Conservation (phyloP, 1,140 invertebrate species). For the Conopomorpha cramerella region DNA sequence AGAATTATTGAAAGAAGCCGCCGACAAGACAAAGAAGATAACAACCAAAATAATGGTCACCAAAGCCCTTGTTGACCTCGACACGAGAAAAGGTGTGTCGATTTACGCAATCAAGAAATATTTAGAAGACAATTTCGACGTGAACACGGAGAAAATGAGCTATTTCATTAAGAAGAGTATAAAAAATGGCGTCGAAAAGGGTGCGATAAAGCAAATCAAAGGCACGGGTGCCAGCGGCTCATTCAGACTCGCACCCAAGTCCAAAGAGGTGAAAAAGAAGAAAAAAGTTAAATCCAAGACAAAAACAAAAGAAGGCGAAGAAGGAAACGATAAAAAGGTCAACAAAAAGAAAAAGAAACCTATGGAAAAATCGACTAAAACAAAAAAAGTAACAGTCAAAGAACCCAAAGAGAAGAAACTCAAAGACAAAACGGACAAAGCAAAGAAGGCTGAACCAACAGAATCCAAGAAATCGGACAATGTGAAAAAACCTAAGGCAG, state of each 20-base stretch:
- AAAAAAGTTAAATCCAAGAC: constrained; percentile 8
- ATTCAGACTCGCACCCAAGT: constrained; percentile 21
- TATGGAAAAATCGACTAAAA: no score
- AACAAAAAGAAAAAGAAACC: background rate
- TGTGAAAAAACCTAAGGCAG: constrained; percentile 7
- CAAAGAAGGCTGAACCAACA: constrained; percentile 1
- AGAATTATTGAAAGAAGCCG: constrained; percentile 11
- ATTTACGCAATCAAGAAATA: constrained; percentile 40
- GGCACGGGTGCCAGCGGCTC: constrained; percentile 35
- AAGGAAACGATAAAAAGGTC: background rate
- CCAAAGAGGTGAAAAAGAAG: constrained; percentile 1
- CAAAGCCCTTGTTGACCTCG: constrained; percentile 23
- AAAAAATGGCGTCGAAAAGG: constrained; percentile 25
- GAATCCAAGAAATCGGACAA: constrained; percentile 2
- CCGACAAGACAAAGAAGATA: constrained; percentile 20
- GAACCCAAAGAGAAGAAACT: constrained; percentile 2
- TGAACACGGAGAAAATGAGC: constrained; percentile 29
- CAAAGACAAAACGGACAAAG: constrained; percentile 3
- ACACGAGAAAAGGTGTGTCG: constrained; percentile 33
- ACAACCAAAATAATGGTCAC: constrained; percentile 33
- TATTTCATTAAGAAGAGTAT: constrained; percentile 32
- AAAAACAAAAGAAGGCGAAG: constrained; percentile 5
- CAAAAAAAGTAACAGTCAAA: constrained; percentile 4
- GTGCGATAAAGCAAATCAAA: constrained; percentile 26
- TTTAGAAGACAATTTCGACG: constrained; percentile 22